Conservation (phyloP, 2,797 vertebrate species). For the Tragopan temminckii region DNA sequence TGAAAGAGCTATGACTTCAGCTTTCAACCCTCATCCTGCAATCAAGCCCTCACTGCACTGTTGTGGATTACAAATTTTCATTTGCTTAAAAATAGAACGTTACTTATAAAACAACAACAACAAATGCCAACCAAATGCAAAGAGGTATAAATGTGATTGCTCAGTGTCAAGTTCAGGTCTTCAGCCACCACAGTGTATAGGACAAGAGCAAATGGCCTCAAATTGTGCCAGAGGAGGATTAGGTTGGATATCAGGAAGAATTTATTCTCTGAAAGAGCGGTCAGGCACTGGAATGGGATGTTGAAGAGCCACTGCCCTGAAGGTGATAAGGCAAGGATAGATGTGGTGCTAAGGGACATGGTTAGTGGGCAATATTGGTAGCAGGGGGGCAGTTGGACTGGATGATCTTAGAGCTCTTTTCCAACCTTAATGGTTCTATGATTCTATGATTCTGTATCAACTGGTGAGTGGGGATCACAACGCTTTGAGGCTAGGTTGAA, state of each 20-base stretch:
- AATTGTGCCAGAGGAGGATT: no score
- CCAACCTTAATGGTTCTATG: no score
- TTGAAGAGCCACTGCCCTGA: no score
- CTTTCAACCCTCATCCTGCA: constrained; percentile 19
- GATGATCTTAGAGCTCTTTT: no score
- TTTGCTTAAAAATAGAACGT: constrained; percentile 63
- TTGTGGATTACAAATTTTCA: constrained; percentile 24
- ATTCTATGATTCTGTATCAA: neutral
- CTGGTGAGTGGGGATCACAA: neutral
- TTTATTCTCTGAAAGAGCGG: no score
- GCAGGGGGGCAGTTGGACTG: no score
- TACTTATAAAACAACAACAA: neutral
- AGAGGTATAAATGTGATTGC: constrained; percentile 40
- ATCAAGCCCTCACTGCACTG: neutral
- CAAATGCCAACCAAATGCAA: neutral
- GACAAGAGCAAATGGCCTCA: no score
- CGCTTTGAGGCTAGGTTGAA: neutral
- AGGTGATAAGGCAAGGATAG: no score
- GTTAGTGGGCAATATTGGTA: no score
- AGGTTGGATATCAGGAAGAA: no score
- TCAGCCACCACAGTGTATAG: neutral
- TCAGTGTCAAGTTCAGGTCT: neutral
- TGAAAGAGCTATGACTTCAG: constrained; percentile 25
- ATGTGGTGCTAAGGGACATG: no score
- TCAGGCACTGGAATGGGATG: no score